Evolutionary conservation across 1,140 invertebrate species (phyloP), one percentile per base, ranked within the genome.

Genomic region (Sipha flava): DNA sequence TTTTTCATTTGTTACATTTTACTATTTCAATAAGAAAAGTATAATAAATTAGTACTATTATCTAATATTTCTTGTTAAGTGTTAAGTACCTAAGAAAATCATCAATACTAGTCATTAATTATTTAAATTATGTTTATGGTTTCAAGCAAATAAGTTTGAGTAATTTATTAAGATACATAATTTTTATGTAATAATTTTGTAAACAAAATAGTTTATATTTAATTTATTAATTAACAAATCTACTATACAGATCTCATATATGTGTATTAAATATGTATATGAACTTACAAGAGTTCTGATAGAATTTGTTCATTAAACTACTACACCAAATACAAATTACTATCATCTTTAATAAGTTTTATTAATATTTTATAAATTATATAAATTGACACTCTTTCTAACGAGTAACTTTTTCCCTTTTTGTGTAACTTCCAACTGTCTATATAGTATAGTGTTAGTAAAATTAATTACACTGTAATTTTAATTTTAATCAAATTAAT

Each of bases 91-190:
- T 43, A 45, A 68, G 45, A 47, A 31, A 62, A 62, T 26, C n/a
- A n/a, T n/a, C n/a, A n/a, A n/a, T 45, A 68, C 66, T 68, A 68
- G 66, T 70, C 66, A 70, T 70, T 47, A 70, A 14, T 7, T 3
- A 45, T 3, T 34, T 59, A 59, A 34, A 40, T 66, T 23, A 43
- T 66, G 34, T 40, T 18, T 66, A 40, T 23, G 31, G 31, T 40
- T 66, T 23, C 31, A 43, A 66, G 37, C 34, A 66, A 43, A 40
- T 43, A 40, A 66, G n/a, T 66, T 66, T 43, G 21, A 66, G 23
- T 40, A 66, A 9, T 14, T 43, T 31, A 14, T 66, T 45, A 31
- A 47, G 23, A 10, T 70, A 70, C 40, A 70, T 70, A 10, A 29
- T 16, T 31, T 47, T 26, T 70, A 29, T 70, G 7, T 29, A 47